Base-by-base conservation (phyloP, 92 coral and sea anemone species). In the Phenganax marumi region DNA sequence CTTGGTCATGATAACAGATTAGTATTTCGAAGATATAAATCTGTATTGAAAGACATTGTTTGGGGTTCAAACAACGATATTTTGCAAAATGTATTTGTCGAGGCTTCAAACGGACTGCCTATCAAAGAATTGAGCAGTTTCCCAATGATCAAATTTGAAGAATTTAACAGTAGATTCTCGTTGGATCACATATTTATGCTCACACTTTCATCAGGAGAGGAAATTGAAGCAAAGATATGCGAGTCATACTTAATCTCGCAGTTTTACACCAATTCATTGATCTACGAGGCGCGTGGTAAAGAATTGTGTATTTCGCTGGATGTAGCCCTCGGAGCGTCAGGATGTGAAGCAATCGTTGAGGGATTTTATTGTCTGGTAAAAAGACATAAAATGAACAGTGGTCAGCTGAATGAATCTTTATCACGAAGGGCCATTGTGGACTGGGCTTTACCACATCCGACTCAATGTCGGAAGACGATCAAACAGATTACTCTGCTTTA, bases 311-410 rank as follows among this genome's bases (percentile, higher is more conserved):
- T 62, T 19, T 18, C 24, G 25, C 17, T 62, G 21, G 68, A 62
- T 62, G 68, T 62, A 9, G 68, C 68, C 17, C 68, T 62, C 22
- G 68, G 68, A 9, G 68, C 68, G 22, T 62, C 68, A 24, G 68
- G 68, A 21, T 62, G 68, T 62, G 68, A 14, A 62, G 24, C 68
- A 0, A 24, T 62, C 10, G 68, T 62, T 62, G 68, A 62, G 22
- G 68, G 68, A 9, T 62, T 62, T 62, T 62, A 62, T 21, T 3
- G 68, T 24, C 68, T 62, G 10, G 68, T 62, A 62, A 62, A 62
- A 14, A 62, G 22, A 10, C 68, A 62, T 21, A 62, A 62, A 33
- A 62, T 14, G 25, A 62, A 62, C 22, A 23, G 68, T 13, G 68
- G 68, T 19, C 68, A 62, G 68, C 22, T 24, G 22, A 62, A 62